Conservation (phyloP, 2,888 invertebrate genomes). For the Apodemia hepburni region DNA sequence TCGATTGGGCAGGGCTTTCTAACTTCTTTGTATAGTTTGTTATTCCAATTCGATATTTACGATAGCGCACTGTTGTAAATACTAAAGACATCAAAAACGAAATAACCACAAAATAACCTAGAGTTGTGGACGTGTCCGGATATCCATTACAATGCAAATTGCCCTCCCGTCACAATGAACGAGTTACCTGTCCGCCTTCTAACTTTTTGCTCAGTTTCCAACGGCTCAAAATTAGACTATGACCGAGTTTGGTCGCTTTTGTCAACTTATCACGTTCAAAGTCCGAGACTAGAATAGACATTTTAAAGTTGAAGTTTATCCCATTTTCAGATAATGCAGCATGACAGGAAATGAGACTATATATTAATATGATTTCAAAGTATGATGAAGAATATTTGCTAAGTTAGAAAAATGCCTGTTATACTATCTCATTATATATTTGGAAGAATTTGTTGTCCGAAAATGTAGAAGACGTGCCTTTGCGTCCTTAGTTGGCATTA, state of each 20-base stretch:
- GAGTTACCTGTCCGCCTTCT: slow-evolving; percentile 53
- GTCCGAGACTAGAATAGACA: slow-evolving; percentile 15
- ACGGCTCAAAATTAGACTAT: slow-evolving; percentile 55
- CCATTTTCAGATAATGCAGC: slow-evolving; percentile 29
- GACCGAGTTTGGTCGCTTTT: slow-evolving; percentile 47
- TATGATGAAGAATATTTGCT: too few species aligned
- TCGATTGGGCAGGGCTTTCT: too few species aligned
- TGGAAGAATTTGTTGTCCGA: too few species aligned
- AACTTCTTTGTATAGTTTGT: background rate
- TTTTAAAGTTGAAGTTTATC: slow-evolving; percentile 16
- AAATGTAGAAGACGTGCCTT: too few species aligned
- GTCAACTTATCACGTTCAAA: slow-evolving; percentile 33
- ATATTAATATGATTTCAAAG: too few species aligned
- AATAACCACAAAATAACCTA: slow-evolving; percentile 29
- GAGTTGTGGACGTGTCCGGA: slow-evolving; percentile 44
- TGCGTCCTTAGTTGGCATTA: too few species aligned
- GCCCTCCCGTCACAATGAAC: slow-evolving; percentile 56
- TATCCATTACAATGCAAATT: slow-evolving; percentile 75
- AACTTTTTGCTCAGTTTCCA: slow-evolving; percentile 61
- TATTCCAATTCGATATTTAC: background rate
- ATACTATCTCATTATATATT: too few species aligned
- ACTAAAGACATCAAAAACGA: slow-evolving; percentile 21
- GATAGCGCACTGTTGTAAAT: background rate
- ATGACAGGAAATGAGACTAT: background rate
- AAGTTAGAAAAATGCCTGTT: too few species aligned